Conservation (phyloP, 2,797 vertebrate genomes). For the Sebastes variabilis region DNA sequence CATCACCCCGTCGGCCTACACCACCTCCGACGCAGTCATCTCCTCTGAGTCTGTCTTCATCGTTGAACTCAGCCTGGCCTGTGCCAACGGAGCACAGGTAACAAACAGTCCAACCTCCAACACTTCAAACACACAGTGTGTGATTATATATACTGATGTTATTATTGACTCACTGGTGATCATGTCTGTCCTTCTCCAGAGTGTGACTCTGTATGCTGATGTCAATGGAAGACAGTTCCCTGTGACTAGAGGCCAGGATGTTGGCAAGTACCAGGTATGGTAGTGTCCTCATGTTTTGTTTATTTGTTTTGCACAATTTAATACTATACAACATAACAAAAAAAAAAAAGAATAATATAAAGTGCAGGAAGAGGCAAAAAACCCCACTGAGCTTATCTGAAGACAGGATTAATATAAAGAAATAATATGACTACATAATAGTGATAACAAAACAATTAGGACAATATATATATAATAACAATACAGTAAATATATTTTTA, state of each 20-base stretch:
- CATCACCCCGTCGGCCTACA: constrained; percentile 92
- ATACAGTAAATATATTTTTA: no score
- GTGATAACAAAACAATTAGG: no score
- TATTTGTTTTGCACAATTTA: no score
- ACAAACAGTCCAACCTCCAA: constrained; percentile 9
- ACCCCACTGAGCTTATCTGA: no score
- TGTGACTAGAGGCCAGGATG: constrained; percentile 92
- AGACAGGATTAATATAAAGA: no score
- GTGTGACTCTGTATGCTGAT: constrained; percentile 91
- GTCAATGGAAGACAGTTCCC: constrained; percentile 93
- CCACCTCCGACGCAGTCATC: constrained; percentile 93
- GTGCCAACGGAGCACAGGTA: constrained; percentile 93
- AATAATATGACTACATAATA: no score
- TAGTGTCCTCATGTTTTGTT: background rate
- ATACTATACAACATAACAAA: no score
- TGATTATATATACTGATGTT: background rate
- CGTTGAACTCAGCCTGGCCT: constrained; percentile 90
- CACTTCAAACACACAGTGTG: background rate
- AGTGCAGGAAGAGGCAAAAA: no score
- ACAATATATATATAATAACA: no score
- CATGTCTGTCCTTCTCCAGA: constrained; percentile 71
- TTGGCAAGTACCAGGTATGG: constrained; percentile 91
- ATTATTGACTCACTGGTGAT: background rate
- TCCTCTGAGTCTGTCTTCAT: constrained; percentile 94
- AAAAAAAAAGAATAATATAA: no score